Conservation (phyloP, 2,888 invertebrate species). For the Cataglyphis cursor region DNA sequence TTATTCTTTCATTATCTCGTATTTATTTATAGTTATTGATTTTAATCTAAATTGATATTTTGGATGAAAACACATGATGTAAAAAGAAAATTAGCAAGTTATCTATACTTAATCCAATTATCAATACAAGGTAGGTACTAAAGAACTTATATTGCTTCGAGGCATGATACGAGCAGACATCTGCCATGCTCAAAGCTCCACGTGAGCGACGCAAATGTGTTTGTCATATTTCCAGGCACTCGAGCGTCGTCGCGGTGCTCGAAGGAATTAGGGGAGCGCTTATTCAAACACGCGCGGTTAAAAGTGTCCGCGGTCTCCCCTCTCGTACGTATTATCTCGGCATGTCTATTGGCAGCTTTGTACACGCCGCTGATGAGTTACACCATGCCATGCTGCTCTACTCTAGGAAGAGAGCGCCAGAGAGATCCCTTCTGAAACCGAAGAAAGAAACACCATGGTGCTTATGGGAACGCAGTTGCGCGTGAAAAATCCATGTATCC, state of each 20-base stretch:
- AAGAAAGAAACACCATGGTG: conserved; percentile 33
- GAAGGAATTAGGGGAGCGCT: conserved; percentile 76
- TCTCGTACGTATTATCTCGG: conserved; percentile 56
- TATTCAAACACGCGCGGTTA: conserved; percentile 75
- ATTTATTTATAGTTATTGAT: neutral
- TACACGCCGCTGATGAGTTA: conserved; percentile 65
- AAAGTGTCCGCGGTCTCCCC: conserved; percentile 65
- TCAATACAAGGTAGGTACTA: neutral
- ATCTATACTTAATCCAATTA: conserved; percentile 8
- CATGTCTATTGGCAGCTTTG: conserved; percentile 66
- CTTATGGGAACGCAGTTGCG: conserved; percentile 49
- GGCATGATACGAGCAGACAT: conserved; percentile 62
- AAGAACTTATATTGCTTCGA: conserved; percentile 20
- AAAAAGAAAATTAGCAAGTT: too few species aligned
- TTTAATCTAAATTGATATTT: neutral
- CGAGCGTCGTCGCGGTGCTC: conserved; percentile 71
- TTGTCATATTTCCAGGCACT: conserved; percentile 73
- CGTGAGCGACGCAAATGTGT: conserved; percentile 70
- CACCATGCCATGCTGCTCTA: conserved; percentile 57
- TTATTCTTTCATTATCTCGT: neutral
- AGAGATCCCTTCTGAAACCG: conserved; percentile 8
- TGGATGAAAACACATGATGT: neutral
- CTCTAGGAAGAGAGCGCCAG: conserved; percentile 6
- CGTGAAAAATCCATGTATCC: conserved; percentile 47
- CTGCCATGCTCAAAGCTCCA: conserved; percentile 64